Evolutionary conservation across 2,113 vertebrate species (phyloP).

Genomic region (Nothocercus nigrocapillus): DNA sequence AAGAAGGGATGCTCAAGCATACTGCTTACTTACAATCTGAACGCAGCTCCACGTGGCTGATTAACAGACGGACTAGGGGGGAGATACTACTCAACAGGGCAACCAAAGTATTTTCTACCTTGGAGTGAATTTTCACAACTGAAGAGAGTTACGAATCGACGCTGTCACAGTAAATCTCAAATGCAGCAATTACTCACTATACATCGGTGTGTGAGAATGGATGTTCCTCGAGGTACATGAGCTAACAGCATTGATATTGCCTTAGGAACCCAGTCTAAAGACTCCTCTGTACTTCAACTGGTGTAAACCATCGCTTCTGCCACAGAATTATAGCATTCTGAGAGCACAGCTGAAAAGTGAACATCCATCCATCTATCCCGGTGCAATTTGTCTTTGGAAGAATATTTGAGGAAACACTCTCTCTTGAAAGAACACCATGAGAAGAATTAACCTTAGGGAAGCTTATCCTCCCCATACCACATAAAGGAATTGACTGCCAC

Average conservation of each 20-base stretch:
- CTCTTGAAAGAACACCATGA: neutral
- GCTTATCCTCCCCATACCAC: fast-evolving
- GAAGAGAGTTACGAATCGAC: neutral
- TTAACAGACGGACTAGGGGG: neutral
- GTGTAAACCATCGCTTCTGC: neutral
- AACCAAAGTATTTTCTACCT: neutral
- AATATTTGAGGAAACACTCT: neutral
- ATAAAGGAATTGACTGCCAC: neutral
- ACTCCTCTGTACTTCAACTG: neutral
- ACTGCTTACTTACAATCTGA: neutral
- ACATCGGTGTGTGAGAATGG: neutral
- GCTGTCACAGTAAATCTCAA: neutral
- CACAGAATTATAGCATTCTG: too few relatives aligned
- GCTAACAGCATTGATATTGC: neutral
- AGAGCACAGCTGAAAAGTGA: neutral
- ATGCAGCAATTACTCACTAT: neutral
- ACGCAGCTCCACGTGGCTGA: neutral
- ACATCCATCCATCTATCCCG: neutral
- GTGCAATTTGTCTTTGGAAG: neutral
- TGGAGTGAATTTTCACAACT: neutral
- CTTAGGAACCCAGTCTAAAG: neutral
- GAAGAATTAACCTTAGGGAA: neutral
- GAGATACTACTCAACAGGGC: neutral
- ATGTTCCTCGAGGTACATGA: neutral
- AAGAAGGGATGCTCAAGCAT: neutral